Conservation (phyloP, 2,113 vertebrate species). For the Eolophus roseicapilla region DNA sequence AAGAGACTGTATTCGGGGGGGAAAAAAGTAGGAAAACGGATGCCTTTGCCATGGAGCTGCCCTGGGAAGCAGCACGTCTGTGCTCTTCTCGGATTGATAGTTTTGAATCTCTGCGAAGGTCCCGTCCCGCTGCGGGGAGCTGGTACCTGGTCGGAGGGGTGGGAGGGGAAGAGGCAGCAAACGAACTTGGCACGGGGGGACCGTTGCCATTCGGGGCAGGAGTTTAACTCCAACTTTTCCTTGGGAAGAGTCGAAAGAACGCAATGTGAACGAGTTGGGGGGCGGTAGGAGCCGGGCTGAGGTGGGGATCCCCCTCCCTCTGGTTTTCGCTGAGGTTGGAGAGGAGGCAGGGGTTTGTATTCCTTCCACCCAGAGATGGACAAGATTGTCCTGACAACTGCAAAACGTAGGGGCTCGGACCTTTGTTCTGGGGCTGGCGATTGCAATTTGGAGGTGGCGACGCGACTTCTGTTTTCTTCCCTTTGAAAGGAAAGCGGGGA, state of each 20-base stretch:
- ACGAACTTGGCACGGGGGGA: constrained; percentile 10
- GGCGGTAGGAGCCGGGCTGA: neutral
- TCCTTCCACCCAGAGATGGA: neutral
- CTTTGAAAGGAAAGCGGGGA: neutral
- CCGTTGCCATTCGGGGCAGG: neutral
- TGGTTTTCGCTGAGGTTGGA: neutral
- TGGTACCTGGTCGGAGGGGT: neutral
- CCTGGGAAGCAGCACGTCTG: neutral
- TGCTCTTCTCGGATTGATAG: neutral
- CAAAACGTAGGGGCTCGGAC: constrained; percentile 7
- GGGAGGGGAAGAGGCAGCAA: neutral
- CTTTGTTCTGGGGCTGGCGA: constrained; percentile 2
- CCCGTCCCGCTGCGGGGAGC: constrained; percentile 2
- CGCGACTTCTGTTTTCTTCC: neutral
- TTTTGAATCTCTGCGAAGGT: constrained; percentile 4
- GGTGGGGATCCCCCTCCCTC: neutral
- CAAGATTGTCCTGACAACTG: constrained; percentile 41
- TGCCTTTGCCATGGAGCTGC: neutral
- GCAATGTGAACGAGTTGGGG: neutral
- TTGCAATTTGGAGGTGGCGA: neutral
- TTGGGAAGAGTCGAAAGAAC: neutral
- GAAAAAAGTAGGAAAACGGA: neutral
- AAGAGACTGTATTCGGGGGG: neutral
- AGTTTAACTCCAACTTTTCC: neutral
- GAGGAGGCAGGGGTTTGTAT: neutral